Evolutionary conservation across 2,888 invertebrate species (phyloP).

Genomic region (Brenthis hecate): DNA sequence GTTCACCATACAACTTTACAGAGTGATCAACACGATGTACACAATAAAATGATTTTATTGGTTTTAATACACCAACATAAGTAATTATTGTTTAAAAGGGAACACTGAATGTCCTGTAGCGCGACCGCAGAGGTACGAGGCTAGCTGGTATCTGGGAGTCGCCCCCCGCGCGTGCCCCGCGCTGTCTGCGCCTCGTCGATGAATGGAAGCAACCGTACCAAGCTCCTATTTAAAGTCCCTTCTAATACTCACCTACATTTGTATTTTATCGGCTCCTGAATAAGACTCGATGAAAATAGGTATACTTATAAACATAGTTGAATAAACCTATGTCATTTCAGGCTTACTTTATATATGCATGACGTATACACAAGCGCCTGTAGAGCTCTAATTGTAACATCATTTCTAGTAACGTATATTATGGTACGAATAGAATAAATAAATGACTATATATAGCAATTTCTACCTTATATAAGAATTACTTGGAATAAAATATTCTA

Average conservation of each 20-base stretch:
- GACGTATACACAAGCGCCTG: neutral
- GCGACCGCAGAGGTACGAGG: slow-evolving; percentile 62
- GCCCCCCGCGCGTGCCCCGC: slow-evolving; percentile 55
- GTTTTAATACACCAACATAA: slow-evolving; percentile 6
- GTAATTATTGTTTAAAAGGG: slow-evolving; percentile 12
- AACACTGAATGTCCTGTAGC: slow-evolving; percentile 47
- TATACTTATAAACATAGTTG: slow-evolving; percentile 43
- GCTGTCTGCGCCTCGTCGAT: slow-evolving; percentile 72
- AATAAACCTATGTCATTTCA: slow-evolving; percentile 38
- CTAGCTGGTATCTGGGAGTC: slow-evolving; percentile 55
- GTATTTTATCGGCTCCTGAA: slow-evolving; percentile 65
- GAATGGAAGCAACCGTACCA: slow-evolving; percentile 67
- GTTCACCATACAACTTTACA: slow-evolving; percentile 2
- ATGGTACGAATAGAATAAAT: neutral
- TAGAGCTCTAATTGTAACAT: neutral
- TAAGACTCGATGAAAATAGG: slow-evolving; percentile 71
- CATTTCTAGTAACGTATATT: neutral
- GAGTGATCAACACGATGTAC: neutral
- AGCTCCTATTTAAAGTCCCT: slow-evolving; percentile 60
- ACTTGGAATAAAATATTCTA: too few species aligned
- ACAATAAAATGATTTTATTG: slow-evolving; percentile 2
- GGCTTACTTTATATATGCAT: slow-evolving; percentile 4
- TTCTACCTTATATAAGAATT: too few species aligned
- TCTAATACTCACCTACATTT: slow-evolving; percentile 61
- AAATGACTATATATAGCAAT: neutral